phyloP scores from a whole-genome alignment of 2,888 invertebrate genomes.

The Tachina grossa region DNA sequence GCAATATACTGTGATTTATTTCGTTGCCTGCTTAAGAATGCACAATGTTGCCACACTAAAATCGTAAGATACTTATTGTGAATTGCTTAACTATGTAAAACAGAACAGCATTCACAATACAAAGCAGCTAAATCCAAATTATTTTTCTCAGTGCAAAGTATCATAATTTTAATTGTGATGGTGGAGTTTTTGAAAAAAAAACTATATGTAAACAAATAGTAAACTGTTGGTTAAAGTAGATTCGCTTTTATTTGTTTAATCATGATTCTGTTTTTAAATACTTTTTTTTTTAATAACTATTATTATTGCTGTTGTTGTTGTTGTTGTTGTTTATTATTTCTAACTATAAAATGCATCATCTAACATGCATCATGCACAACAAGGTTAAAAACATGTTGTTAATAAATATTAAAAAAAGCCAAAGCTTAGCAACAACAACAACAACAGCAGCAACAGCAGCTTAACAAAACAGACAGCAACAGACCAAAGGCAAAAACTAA shows the following conservation, averaged over 20 bases:
- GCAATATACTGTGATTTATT: no score
- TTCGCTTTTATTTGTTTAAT: slow-evolving; percentile 70
- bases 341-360: slow-evolving; percentile 71
- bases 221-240: slow-evolving; percentile 60
- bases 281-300: slow-evolving; percentile 1
- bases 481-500: neutral
- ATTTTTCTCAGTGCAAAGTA: slow-evolving; percentile 35
- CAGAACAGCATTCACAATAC: no score
- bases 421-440: slow-evolving; percentile 46
- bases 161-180: slow-evolving; percentile 50
- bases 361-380: slow-evolving; percentile 65
- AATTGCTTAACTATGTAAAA: no score
- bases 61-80: no score
- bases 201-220: slow-evolving; percentile 27
- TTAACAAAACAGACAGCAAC: slow-evolving; percentile 15
- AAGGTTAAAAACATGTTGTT: slow-evolving; percentile 66
- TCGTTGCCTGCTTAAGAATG: no score
- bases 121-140: neutral
- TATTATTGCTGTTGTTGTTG: slow-evolving; percentile 14
- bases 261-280: slow-evolving; percentile 43
- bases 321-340: slow-evolving; percentile 51
- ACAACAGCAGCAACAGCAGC: slow-evolving; percentile 16
- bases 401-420: slow-evolving; percentile 29
- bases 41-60: no score
- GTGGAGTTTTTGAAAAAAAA: slow-evolving; percentile 1